Conservation (phyloP, 2,888 invertebrate species). For the Asteroscopus sphinx region DNA sequence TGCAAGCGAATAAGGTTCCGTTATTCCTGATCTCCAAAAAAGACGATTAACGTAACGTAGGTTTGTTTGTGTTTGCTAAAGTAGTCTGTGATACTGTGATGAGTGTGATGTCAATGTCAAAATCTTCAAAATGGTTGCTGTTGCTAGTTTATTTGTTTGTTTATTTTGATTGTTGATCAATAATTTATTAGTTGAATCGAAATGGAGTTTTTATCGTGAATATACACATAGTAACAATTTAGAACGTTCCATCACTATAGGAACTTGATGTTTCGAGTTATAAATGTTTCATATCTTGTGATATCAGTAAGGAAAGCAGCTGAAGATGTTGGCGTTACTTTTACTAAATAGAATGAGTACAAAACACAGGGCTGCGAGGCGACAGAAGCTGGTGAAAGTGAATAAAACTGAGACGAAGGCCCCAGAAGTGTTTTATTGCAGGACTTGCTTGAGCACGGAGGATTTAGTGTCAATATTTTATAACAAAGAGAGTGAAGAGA, state of each 20-base stretch:
- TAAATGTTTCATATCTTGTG: slow-evolving; percentile 7
- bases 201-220: not conserved
- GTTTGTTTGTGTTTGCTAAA: too few species aligned
- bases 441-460: slow-evolving; percentile 74
- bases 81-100: too few species aligned
- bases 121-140: slow-evolving; percentile 8
- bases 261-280: slow-evolving; percentile 19
- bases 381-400: slow-evolving; percentile 5
- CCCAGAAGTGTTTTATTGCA: slow-evolving; percentile 57
- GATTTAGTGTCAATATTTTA: slow-evolving; percentile 70
- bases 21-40: too few species aligned
- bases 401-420: slow-evolving; percentile 16
- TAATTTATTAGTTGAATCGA: not conserved
- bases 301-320: slow-evolving; percentile 20
- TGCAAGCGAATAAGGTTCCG: too few species aligned
- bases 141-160: slow-evolving; percentile 34
- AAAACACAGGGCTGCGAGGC: slow-evolving; percentile 27
- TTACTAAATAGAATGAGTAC: slow-evolving; percentile 48
- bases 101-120: slow-evolving; percentile 15
- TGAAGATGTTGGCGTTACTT: slow-evolving; percentile 52
- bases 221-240: not conserved
- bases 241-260: not conserved
- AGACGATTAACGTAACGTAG: too few species aligned
- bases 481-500: slow-evolving; percentile 65
- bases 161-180: slow-evolving; percentile 30